A percentile compares a stretch with the other conserved stretches of the same genome.
Evolutionary conservation across 2,113 vertebrate genomes (phyloP).

Genomic region (Chascanopsetta lugubris): DNA sequence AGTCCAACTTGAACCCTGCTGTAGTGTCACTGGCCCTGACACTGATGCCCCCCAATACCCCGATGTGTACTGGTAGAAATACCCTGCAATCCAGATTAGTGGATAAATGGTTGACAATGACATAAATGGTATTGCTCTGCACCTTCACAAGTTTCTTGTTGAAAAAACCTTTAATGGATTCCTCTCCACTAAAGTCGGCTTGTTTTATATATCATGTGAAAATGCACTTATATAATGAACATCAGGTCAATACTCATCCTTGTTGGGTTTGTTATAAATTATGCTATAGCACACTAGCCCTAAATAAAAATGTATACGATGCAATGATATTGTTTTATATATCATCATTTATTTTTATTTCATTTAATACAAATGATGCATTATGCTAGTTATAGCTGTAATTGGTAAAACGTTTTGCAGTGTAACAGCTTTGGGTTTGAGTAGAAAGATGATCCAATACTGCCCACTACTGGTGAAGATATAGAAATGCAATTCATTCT

Average conservation of each 20-base stretch:
- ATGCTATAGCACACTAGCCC: not conserved
- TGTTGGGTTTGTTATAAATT: not conserved
- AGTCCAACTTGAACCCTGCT: too few relatives aligned
- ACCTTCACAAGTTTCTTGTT: constrained; percentile 14
- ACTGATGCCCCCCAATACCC: too few relatives aligned
- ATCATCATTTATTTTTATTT: not conserved
- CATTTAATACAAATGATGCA: not conserved
- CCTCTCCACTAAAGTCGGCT: not conserved
- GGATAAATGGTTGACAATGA: too few relatives aligned
- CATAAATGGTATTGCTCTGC: not conserved
- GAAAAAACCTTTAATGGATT: not conserved
- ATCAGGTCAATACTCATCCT: not conserved
- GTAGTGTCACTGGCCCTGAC: too few relatives aligned
- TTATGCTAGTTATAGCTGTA: constrained; percentile 6
- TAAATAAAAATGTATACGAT: not conserved
- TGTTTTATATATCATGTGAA: constrained; percentile 20
- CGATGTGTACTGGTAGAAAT: too few relatives aligned
- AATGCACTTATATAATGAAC: constrained; percentile 15
- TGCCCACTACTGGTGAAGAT: constrained; percentile 27
- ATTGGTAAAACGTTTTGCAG: not conserved
- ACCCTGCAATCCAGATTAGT: too few relatives aligned
- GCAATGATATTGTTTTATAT: not conserved
- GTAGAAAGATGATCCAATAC: not conserved
- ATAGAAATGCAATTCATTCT: not conserved
- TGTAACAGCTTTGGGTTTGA: not conserved